A percentile compares a stretch with the other conserved stretches of the same genome.
Evolutionary conservation across 2,113 vertebrate genomes (phyloP).

Genomic region (Falcunculus frontatus): DNA sequence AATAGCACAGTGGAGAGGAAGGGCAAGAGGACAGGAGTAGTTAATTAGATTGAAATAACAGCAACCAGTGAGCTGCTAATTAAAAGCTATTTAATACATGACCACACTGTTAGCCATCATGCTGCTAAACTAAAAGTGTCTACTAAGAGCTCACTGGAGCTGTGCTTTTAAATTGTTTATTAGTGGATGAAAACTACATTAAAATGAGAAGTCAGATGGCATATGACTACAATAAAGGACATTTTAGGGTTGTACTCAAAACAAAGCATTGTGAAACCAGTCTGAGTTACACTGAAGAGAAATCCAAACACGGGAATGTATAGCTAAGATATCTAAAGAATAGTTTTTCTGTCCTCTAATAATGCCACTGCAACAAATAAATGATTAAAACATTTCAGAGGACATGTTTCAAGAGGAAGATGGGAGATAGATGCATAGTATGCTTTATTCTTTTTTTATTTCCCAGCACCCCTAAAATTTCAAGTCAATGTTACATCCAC

Average conservation of each 20-base stretch:
- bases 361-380: neutral
- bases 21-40: neutral
- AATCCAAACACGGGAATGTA: neutral
- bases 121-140: neutral
- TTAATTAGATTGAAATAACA: neutral
- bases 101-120: neutral
- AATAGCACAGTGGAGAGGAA: neutral
- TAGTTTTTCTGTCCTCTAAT: neutral
- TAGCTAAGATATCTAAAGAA: neutral
- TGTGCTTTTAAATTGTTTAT: neutral
- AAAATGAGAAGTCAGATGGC: neutral
- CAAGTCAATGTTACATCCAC: neutral
- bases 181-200: neutral
- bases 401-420: neutral
- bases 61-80: neutral
- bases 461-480: neutral
- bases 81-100: neutral
- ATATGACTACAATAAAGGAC: neutral
- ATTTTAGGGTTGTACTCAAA: neutral
- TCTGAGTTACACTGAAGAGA: neutral
- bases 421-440: neutral
- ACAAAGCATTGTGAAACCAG: neutral
- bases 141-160: neutral
- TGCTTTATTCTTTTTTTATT: neutral
- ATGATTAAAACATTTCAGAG: neutral